These are phyloP conservation scores for Rhagoletis zephyria DNA, from an alignment of 1,140 invertebrate species.

Conservation along the genomic window DNA sequence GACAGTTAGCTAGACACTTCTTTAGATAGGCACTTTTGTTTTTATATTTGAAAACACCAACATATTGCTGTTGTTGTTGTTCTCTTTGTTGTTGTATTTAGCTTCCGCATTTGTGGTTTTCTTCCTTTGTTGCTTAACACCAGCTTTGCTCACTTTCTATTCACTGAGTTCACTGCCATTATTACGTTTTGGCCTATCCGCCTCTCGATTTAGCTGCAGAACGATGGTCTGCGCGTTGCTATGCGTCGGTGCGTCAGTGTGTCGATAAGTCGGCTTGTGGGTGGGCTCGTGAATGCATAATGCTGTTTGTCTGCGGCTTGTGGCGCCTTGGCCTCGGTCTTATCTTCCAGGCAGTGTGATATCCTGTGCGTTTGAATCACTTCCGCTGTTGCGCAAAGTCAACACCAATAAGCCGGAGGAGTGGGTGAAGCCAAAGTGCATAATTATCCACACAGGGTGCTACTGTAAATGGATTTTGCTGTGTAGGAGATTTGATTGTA, in stretches of 20 bases:
- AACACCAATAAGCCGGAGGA: neutral
- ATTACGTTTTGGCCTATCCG: conserved; percentile 31
- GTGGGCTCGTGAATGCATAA: neutral
- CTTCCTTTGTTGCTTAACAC: neutral
- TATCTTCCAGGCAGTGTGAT: neutral
- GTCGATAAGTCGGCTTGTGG: neutral
- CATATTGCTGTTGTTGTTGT: neutral
- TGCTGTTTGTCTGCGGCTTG: conserved; percentile 7
- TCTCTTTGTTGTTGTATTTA: neutral
- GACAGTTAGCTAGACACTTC: neutral
- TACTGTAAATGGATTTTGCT: neutral
- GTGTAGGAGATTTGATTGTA: neutral
- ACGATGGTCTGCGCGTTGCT: neutral
- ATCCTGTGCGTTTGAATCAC: conserved; percentile 16
- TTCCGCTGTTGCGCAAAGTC: neutral
- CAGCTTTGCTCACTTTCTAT: conserved; percentile 5
- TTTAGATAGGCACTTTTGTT: neutral
- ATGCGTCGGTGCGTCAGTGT: neutral
- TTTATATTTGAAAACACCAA: too few relatives aligned
- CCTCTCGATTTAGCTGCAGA: neutral
- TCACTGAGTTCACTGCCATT: neutral
- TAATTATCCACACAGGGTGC: neutral
- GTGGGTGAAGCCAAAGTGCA: neutral
- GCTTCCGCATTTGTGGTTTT: neutral
- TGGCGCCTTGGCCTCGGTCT: conserved; percentile 1